A percentile compares a stretch with the other conserved stretches of the same genome.
phyloP scores from a whole-genome alignment of 2,888 invertebrate genomes.

The Megalurothrips usitatus region DNA sequence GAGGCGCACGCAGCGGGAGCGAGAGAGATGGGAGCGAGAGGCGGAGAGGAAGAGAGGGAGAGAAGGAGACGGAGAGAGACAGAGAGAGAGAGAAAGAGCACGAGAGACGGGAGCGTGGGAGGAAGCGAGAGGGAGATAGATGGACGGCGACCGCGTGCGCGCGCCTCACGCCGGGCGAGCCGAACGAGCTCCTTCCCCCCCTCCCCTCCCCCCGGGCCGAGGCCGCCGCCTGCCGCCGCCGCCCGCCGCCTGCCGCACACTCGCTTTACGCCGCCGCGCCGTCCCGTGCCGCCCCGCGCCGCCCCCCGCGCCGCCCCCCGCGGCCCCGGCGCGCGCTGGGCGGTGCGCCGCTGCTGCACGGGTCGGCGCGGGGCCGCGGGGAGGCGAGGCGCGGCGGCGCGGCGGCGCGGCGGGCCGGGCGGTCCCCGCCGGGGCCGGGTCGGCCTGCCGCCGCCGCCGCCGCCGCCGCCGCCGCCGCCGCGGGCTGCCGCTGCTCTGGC shows the following conservation, averaged over 20 bases:
- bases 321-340: background rate
- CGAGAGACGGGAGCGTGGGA: background rate
- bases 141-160: slow-evolving; percentile 13
- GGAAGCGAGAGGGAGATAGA: slow-evolving; percentile 22
- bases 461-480: background rate
- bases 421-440: background rate
- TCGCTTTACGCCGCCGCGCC: slow-evolving; percentile 11
- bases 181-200: slow-evolving; percentile 7
- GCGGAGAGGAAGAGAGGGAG: background rate
- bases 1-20: background rate
- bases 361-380: background rate
- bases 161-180: slow-evolving; percentile 16
- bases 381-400: background rate
- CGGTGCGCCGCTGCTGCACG: background rate
- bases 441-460: background rate
- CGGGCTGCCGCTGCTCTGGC: no score
- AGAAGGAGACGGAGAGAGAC: background rate
- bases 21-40: background rate
- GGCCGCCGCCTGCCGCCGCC: background rate
- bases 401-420: background rate
- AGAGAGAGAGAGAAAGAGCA: background rate
- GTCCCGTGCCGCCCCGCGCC: background rate
- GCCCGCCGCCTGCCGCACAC: slow-evolving; percentile 9
- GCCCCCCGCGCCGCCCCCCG: background rate
- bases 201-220: background rate